A percentile compares a stretch with the other conserved stretches of the same genome.
Conservation (phyloP, 1,140 invertebrate species). For the Leptinotarsa defecta region DNA sequence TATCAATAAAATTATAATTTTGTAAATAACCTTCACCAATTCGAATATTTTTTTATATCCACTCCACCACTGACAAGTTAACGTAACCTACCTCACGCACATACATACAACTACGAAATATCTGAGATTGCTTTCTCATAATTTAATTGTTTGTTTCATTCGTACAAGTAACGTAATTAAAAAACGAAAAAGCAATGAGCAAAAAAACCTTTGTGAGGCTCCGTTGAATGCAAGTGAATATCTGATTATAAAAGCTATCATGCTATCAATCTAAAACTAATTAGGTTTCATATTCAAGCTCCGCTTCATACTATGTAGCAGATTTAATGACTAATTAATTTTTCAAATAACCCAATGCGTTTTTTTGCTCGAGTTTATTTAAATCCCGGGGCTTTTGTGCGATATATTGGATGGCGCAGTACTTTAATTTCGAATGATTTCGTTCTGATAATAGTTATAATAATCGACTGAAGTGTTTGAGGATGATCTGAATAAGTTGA, state of each 20-base stretch:
- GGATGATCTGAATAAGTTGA: too few relatives aligned
- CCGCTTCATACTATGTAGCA: slow-evolving; percentile 33
- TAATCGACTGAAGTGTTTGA: too few relatives aligned
- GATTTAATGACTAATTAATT: slow-evolving; percentile 42
- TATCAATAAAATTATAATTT: too few relatives aligned
- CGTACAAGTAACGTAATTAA: slow-evolving; percentile 13
- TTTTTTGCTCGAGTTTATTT: background rate
- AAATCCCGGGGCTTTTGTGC: background rate
- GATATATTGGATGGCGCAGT: background rate
- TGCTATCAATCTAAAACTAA: slow-evolving; percentile 45
- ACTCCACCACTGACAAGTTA: background rate
- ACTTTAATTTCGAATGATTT: too few relatives aligned
- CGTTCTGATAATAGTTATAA: too few relatives aligned
- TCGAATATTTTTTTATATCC: too few relatives aligned
- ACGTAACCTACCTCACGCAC: background rate
- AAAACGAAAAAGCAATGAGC: background rate
- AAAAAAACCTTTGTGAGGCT: slow-evolving; percentile 18
- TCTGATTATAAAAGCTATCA: slow-evolving; percentile 24
- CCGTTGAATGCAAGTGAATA: slow-evolving; percentile 21
- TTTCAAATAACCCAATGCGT: slow-evolving; percentile 30
- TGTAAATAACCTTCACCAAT: too few relatives aligned
- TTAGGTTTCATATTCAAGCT: slow-evolving; percentile 45
- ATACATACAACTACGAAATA: background rate
- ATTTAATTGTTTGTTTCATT: slow-evolving; percentile 3
- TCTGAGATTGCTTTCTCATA: slow-evolving; percentile 8